Conservation (phyloP, 2,888 invertebrate genomes). For the Cheilosia vulpina region DNA sequence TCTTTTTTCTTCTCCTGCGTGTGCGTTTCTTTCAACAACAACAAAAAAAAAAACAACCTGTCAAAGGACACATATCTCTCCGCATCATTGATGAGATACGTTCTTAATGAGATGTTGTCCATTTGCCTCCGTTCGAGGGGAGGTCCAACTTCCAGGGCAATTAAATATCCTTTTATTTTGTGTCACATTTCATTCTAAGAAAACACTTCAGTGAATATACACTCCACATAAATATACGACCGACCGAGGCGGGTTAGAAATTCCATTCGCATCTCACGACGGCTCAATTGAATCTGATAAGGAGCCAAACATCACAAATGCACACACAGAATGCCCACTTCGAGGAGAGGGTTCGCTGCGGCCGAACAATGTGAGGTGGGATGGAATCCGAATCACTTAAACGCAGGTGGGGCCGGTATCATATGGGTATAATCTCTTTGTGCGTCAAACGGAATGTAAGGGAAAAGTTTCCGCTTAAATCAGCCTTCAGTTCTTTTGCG, state of each 20-base stretch:
- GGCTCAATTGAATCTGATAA: constrained; percentile 74
- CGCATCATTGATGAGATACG: constrained; percentile 80
- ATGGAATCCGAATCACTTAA: constrained; percentile 58
- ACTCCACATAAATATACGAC: too few species aligned
- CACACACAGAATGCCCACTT: background rate
- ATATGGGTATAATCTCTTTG: constrained; percentile 43
- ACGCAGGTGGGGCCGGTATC: constrained; percentile 44
- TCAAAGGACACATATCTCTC: constrained; percentile 78
- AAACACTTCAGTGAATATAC: constrained; percentile 73
- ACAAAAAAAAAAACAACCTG: constrained; percentile 77
- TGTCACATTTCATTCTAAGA: constrained; percentile 77
- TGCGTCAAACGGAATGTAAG: constrained; percentile 66
- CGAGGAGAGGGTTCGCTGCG: constrained; percentile 6
- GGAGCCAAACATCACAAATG: constrained; percentile 61
- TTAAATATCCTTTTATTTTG: constrained; percentile 80
- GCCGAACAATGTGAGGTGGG: constrained; percentile 29
- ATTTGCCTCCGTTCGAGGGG: constrained; percentile 53
- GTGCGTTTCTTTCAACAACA: constrained; percentile 72
- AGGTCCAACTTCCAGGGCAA: constrained; percentile 73
- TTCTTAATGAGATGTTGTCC: constrained; percentile 81
- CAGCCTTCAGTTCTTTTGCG: constrained; percentile 56
- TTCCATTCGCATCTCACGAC: constrained; percentile 73
- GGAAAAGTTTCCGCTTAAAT: constrained; percentile 60
- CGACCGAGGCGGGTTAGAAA: constrained; percentile 42
- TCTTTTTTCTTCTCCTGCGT: constrained; percentile 38